Evolutionary conservation across 1,140 invertebrate genomes (phyloP).

Genomic region (Drosophila equinoxialis): DNA sequence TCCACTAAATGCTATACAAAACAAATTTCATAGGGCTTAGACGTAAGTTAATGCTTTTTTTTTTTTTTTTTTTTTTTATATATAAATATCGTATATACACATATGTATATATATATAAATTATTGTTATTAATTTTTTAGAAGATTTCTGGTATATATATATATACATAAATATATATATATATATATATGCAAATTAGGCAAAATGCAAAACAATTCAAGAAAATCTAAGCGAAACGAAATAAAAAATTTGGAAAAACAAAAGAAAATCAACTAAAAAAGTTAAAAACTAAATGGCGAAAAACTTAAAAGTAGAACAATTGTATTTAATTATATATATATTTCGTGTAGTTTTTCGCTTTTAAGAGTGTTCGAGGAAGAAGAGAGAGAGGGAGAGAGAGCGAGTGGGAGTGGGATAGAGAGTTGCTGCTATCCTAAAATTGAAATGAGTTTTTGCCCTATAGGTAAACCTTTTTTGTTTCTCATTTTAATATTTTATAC

Average conservation of each 20-base stretch:
- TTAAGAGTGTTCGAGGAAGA: background rate
- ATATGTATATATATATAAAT: conserved; percentile 32
- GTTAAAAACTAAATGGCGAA: background rate
- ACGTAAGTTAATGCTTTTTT: conserved; percentile 42
- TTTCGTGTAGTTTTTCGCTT: conserved; percentile 3
- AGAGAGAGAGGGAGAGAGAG: background rate
- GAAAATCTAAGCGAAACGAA: conserved; percentile 19
- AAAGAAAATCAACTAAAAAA: background rate
- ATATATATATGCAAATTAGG: conserved; percentile 36
- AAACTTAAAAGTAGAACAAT: background rate
- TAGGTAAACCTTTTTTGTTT: background rate
- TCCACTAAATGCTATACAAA: conserved; percentile 76
- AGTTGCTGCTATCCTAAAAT: background rate
- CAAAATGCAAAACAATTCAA: conserved; percentile 34
- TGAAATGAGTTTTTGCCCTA: background rate
- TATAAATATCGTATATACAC: background rate
- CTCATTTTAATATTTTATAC: background rate
- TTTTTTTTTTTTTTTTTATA: conserved; percentile 2
- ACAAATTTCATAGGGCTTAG: conserved; percentile 66
- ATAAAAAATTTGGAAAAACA: background rate
- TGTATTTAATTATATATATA: background rate
- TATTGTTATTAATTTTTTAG: background rate
- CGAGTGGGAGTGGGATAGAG: no score
- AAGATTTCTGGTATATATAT: conserved; percentile 38
- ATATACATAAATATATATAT: conserved; percentile 36